Base-by-base conservation (phyloP, 2,113 vertebrate species). In the Henicopernis longicauda region DNA sequence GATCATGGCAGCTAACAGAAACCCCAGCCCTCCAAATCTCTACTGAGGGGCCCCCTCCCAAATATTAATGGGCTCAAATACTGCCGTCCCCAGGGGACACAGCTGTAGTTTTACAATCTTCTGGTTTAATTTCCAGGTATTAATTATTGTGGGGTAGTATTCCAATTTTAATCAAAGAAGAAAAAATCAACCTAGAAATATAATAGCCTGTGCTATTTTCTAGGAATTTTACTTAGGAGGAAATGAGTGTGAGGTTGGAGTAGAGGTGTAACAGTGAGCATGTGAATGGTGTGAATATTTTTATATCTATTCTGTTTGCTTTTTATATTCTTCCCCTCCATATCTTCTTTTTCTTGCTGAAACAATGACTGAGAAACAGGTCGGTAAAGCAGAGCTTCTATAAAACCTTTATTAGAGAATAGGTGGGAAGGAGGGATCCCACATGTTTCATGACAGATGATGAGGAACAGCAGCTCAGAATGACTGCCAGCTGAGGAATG, bases 401-500 rank as follows among this genome's bases (percentile, higher is more conserved):
- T 16, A 76, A 94, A 95, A 42, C 52, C 81, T 87, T 54, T 70
- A 6, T 54, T 21, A 67, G 52, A 40, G 78, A 52, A 58, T 25
- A 47, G 74, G 54, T 89, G 79, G 84, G 96, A 82, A 89, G 77
- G 65, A 95, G 49, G 17, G 19, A 95, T 84, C 78, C 58, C 71
- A 57, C 32, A 0, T 6, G 13, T 69, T 89, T 74, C 25, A 7
- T 42, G 63, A 23, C 38, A 71, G 70, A 58, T 63, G 67, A 76
- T 80, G 86, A 93, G 66, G 49, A 81, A 27, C 19, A 69, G 76
- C 76, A 82, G 59, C 62, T 61, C 62, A 22, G 42, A 44, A 45
- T 82, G 93, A 73, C 66, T 84, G 83, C 92, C 67, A 86, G 88
- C 69, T 82, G 73, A 38, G 78, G 81, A 95, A 82, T 34, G 80